Evolutionary conservation across 1,140 invertebrate species (phyloP).

Genomic region (Drosophila nasuta): DNA sequence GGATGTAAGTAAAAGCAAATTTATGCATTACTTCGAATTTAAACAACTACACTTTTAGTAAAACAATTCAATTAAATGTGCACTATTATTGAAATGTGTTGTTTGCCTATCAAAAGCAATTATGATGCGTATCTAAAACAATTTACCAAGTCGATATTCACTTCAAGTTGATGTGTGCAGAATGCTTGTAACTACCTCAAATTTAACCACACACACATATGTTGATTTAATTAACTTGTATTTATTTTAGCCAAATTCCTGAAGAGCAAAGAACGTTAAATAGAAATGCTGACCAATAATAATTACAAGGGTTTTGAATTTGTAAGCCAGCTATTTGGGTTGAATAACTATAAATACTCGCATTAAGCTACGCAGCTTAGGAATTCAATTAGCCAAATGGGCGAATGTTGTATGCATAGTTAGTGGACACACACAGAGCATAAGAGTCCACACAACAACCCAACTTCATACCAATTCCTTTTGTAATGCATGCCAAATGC

Average conservation of each 20-base stretch:
- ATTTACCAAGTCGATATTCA: too few relatives aligned
- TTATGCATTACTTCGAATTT: too few relatives aligned
- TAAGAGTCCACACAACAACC: not conserved
- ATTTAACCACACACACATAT: not conserved
- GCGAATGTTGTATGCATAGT: constrained; percentile 17
- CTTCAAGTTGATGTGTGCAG: too few relatives aligned
- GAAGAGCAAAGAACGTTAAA: not conserved
- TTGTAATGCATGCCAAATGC: constrained; percentile 36
- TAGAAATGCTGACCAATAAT: constrained; percentile 2
- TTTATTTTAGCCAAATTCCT: not conserved
- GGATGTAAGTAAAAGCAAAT: too few relatives aligned
- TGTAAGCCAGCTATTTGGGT: constrained; percentile 7
- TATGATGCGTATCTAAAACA: too few relatives aligned
- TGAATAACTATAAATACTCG: constrained; percentile 30
- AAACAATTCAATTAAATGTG: too few relatives aligned
- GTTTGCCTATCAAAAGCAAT: too few relatives aligned
- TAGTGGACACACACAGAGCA: too few relatives aligned
- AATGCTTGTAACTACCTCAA: too few relatives aligned
- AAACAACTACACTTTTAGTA: too few relatives aligned
- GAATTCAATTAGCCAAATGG: constrained; percentile 75
- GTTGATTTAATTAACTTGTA: constrained; percentile 20
- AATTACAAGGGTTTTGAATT: constrained; percentile 13
- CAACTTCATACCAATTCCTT: not conserved
- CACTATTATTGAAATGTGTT: too few relatives aligned
- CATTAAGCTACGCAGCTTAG: constrained; percentile 21